Percentiles rank a stretch among this genome's conserved stretches.
Evolutionary conservation across 2,888 invertebrate species (phyloP).

Genomic region (Agriopis aurantiaria): DNA sequence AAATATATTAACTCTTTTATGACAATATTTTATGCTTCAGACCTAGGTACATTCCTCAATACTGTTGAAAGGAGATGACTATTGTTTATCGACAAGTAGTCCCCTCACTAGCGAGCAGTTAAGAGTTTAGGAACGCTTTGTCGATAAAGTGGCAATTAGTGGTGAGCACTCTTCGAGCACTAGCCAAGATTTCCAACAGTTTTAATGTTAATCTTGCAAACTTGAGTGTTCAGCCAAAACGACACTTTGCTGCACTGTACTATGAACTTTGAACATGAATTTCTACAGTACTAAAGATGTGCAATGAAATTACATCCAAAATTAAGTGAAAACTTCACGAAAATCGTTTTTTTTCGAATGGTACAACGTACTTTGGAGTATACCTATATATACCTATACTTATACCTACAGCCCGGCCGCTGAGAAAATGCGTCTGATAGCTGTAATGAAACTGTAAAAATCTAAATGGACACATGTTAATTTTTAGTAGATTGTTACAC

Average conservation of each 20-base stretch:
- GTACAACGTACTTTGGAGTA: too few relatives aligned
- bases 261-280: not conserved
- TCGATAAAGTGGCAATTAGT: slow-evolving; percentile 66
- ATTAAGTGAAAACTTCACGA: not conserved
- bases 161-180: slow-evolving; percentile 50
- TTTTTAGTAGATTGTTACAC: too few relatives aligned
- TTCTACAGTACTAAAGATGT: not conserved
- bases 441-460: too few relatives aligned
- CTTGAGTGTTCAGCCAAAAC: slow-evolving; percentile 30
- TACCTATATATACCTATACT: too few relatives aligned
- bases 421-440: too few relatives aligned
- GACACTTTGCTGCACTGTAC: slow-evolving; percentile 3
- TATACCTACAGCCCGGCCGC: too few relatives aligned
- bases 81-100: slow-evolving; percentile 19
- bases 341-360: too few relatives aligned
- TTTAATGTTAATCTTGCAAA: slow-evolving; percentile 42
- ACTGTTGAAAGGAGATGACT: not conserved
- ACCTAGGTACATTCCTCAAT: too few relatives aligned
- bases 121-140: slow-evolving; percentile 53
- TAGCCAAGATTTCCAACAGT: slow-evolving; percentile 36
- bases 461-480: too few relatives aligned
- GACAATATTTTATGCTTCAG: too few relatives aligned
- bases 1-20: too few relatives aligned
- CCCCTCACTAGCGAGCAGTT: slow-evolving; percentile 48
- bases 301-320: not conserved